Evolutionary conservation across 2,113 vertebrate genomes (phyloP), one percentile per base, ranked within the genome.

Genomic region (Furnarius figulus): DNA sequence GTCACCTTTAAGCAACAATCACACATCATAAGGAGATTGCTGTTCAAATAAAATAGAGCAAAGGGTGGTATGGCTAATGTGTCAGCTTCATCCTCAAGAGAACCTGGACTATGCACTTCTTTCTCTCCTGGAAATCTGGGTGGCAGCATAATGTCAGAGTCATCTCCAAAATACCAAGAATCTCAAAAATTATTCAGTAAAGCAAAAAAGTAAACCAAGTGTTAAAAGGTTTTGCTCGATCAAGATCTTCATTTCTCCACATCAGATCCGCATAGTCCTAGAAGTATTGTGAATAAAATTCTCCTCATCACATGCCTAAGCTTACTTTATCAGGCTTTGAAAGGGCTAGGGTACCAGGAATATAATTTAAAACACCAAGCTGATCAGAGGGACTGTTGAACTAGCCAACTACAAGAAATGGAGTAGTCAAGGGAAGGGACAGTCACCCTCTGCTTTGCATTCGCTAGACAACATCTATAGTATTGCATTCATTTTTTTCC

Each of bases 41-140:
- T 80, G 28, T 52, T 94, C 25, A 50, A 52, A 72, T 11, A 67
- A 61, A 68, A 61, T 4, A 56, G 9, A 65, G 8, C 5, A 30
- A 81, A 89, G 3, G 13, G 3, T 37, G 1, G 0, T 11, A 18
- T 33, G 42, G 46, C 35, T 74, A 53, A 20, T 22, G 31, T 22
- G 18, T 31, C n/a, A 71, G 33, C 12, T 61, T 70, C 30, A 61
- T 22, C 24, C 33, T 85, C 15, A 55, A 52, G 27, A 50, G 17
- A 84, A 47, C 35, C 27, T 10, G 6, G 11, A 4, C 55, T 27
- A 13, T 0, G 4, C 0, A 1, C 16, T 59, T 67, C 68, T 77
- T 91, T 63, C 21, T 71, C 19, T 24, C 19, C 47, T 44, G 20
- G 10, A 83, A n/a, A 9, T 33, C 39, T 52, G 7, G 8, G 8